A percentile compares a stretch with the other conserved stretches of the same genome.
Evolutionary conservation across 2,113 vertebrate genomes (phyloP).

Genomic region (Pongo abelii): DNA sequence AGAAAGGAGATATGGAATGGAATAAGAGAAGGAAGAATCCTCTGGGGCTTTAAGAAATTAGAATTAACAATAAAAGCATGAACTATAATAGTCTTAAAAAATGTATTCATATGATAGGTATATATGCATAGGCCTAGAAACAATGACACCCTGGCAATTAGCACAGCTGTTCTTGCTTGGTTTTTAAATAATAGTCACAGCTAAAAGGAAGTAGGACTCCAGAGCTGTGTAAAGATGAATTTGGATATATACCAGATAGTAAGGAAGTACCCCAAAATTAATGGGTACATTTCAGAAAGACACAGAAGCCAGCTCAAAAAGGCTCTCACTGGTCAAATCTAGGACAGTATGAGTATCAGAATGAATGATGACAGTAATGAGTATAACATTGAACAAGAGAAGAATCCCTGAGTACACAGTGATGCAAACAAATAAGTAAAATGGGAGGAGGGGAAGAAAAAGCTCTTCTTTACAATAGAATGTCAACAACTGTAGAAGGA

Average conservation of each 20-base stretch:
- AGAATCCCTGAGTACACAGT: not conserved
- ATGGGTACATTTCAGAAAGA: not conserved
- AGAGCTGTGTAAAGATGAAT: constrained; percentile 2
- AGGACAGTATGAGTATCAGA: not conserved
- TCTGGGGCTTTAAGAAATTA: not conserved
- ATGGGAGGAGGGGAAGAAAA: not conserved
- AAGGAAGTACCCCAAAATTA: not conserved
- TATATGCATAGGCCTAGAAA: not conserved
- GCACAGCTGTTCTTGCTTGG: not conserved
- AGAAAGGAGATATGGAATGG: not conserved
- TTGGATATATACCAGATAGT: not conserved
- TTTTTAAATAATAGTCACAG: constrained; percentile 1
- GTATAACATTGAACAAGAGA: not conserved
- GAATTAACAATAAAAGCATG: constrained; percentile 6
- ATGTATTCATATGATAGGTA: not conserved
- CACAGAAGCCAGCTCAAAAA: not conserved
- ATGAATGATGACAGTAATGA: not conserved
- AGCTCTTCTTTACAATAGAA: not conserved
- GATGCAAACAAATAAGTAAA: not conserved
- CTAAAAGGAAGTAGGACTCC: not conserved
- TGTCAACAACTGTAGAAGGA: not conserved
- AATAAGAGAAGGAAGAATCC: not conserved
- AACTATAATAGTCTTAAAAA: not conserved
- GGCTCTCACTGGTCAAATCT: not conserved
- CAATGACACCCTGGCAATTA: not conserved